Base-by-base conservation (phyloP, 1,140 invertebrate genomes). In the Saccostrea cuccullata region DNA sequence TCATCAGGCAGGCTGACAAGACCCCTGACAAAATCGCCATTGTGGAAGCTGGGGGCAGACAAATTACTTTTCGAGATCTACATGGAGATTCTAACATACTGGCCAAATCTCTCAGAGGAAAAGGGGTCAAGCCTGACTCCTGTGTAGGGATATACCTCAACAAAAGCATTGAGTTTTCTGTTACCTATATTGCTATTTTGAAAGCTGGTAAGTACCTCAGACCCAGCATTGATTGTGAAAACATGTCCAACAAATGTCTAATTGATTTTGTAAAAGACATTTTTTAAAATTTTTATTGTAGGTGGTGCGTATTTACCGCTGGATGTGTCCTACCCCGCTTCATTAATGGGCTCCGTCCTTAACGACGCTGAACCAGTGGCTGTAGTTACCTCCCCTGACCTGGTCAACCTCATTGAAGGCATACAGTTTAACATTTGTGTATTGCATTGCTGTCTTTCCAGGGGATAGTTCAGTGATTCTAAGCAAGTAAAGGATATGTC, bases 111-210 rank as follows among this genome's bases (percentile, higher is more conserved):
- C 87, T 95, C 6, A 87, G 88, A 67, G 60, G 77, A 8, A 86
- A 73, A 8, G 94, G 94, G 13, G 93, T 94, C 0, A 60, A 30
- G 55, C 90, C 92, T 23, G 92, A 94, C 56, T 94, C 88, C 0
- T 90, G 92, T 85, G 95, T 95, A 30, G 95, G 94, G n/a, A 95
- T 96, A 55, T 94, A 95, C 85, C 94, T 96, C 93, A 95, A 95
- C 83, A 93, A 94, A 89, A 93, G 93, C 84, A 91, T 95, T 1
- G 94, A 95, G 82, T 95, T 94, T 87, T 92, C 93, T 13, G 88
- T 95, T n/a, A 90, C 94, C 40, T 96, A 96, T 86, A 95, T 96
- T 87, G 94, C 95, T 20, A 95, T 95, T 64, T 92, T 96, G 5
- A 96, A 95, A 94, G 95, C 96, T 55, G 95, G 95, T 95, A 85